Percentiles rank a stretch among this genome's conserved stretches.
Evolutionary conservation across 1,140 invertebrate genomes (phyloP).

Genomic region (Trichonephila inaurata): DNA sequence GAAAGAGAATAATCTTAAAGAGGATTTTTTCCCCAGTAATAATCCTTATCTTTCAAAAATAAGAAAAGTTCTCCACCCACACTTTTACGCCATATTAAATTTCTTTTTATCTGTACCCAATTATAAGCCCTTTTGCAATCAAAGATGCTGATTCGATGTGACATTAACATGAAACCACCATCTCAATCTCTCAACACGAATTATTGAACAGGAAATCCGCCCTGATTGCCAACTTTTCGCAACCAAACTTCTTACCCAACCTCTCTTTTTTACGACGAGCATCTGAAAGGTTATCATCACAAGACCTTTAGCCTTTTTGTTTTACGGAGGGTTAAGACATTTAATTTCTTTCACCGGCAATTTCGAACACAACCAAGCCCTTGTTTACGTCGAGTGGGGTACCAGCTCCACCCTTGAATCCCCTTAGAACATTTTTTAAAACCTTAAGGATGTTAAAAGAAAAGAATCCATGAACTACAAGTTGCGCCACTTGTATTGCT

Average conservation of each 20-base stretch:
- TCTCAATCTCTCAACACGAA: slow-evolving; percentile 3
- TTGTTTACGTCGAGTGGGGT: slow-evolving; percentile 8
- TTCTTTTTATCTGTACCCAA: not conserved
- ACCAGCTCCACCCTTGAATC: not conserved
- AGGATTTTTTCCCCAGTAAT: no score
- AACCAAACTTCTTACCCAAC: slow-evolving; percentile 7
- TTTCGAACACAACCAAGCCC: slow-evolving; percentile 54
- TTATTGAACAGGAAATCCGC: slow-evolving; percentile 29
- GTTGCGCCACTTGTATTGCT: not conserved
- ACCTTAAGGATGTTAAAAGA: slow-evolving; percentile 18
- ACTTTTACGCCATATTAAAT: not conserved
- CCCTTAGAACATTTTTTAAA: not conserved
- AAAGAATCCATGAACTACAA: not conserved
- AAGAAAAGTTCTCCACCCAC: no score
- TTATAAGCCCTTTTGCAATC: not conserved
- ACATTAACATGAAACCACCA: slow-evolving; percentile 33
- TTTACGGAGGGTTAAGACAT: slow-evolving; percentile 41
- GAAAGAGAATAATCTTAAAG: no score
- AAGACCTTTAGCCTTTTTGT: slow-evolving; percentile 32
- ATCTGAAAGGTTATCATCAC: slow-evolving; percentile 42
- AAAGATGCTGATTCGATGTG: not conserved
- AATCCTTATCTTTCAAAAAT: no score
- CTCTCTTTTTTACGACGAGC: slow-evolving; percentile 28
- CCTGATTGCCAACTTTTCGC: slow-evolving; percentile 13
- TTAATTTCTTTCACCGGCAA: slow-evolving; percentile 49